phyloP scores from a whole-genome alignment of 2,797 vertebrate species.

The Linurgus olivaceus region DNA sequence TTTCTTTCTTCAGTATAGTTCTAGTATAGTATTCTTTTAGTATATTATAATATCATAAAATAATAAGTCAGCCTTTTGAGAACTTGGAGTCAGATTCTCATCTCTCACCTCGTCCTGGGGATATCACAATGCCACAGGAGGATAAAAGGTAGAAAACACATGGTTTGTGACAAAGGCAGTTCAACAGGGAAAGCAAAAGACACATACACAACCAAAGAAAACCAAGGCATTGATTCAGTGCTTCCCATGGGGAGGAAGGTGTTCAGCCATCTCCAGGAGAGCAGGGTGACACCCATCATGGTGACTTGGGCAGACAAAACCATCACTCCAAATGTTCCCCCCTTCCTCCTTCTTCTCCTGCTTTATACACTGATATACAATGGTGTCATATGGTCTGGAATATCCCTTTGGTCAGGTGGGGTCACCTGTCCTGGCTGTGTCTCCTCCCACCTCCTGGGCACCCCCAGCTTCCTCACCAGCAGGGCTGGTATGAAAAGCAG shows the following conservation, averaged over 20 bases:
- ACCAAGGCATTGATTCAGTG: background rate
- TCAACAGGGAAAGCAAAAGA: background rate
- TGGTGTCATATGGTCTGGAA: fast-evolving
- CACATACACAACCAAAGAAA: background rate
- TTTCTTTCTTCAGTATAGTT: too few relatives aligned
- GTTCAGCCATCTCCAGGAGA: background rate
- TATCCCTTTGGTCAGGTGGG: background rate
- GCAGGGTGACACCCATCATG: fast-evolving
- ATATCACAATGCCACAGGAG: background rate
- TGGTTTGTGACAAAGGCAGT: background rate
- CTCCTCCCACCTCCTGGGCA: background rate
- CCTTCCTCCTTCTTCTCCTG: background rate
- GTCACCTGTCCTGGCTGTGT: background rate
- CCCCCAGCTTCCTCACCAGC: fast-evolving
- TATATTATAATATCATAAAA: too few relatives aligned
- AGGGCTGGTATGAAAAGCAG: fast-evolving
- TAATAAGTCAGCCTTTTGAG: too few relatives aligned
- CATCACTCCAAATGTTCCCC: background rate
- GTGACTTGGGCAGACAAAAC: background rate
- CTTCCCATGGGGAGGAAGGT: background rate
- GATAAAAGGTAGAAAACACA: background rate
- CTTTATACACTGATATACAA: background rate
- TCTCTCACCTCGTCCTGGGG: too few relatives aligned
- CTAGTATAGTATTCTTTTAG: too few relatives aligned
- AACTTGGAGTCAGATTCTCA: too few relatives aligned